phyloP scores from a whole-genome alignment of 2,113 vertebrate species.

The Oryzias celebensis region DNA sequence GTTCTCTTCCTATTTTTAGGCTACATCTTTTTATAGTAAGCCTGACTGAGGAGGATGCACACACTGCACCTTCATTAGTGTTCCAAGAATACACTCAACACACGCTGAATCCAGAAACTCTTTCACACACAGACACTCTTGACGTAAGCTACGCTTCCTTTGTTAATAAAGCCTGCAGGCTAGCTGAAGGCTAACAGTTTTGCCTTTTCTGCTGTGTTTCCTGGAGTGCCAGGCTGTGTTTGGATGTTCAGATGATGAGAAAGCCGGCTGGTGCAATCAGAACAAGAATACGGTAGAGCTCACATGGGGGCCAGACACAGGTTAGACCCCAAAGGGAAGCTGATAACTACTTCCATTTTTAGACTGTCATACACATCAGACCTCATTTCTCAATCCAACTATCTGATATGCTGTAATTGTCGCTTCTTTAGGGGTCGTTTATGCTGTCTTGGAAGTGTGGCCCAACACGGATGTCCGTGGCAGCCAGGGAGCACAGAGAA shows the following conservation, averaged over 20 bases:
- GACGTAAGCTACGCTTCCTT: neutral
- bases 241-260: conserved; percentile 2
- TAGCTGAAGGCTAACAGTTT: neutral
- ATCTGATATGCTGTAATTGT: conserved; percentile 36
- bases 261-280: conserved; percentile 1
- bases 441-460: conserved; percentile 21
- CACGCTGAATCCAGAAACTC: neutral
- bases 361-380: no score
- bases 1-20: no score
- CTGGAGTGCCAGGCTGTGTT: conserved; percentile 6
- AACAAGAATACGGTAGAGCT: no score
- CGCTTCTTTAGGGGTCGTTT: conserved; percentile 35
- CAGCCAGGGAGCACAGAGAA: conserved; percentile 47
- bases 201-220: neutral
- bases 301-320: no score
- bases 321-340: no score
- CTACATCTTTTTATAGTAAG: no score
- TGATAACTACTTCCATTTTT: no score
- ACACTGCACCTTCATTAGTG: conserved; percentile 15
- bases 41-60: conserved; percentile 2
- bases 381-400: neutral
- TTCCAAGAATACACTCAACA: conserved; percentile 10
- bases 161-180: conserved; percentile 16
- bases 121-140: neutral
- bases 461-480: conserved; percentile 33